Percentiles rank a stretch among this genome's conserved stretches.
These are phyloP conservation scores for Apistogramma diplotaenia DNA, from an alignment of 2,113 vertebrate species.

Conservation along the genomic window DNA sequence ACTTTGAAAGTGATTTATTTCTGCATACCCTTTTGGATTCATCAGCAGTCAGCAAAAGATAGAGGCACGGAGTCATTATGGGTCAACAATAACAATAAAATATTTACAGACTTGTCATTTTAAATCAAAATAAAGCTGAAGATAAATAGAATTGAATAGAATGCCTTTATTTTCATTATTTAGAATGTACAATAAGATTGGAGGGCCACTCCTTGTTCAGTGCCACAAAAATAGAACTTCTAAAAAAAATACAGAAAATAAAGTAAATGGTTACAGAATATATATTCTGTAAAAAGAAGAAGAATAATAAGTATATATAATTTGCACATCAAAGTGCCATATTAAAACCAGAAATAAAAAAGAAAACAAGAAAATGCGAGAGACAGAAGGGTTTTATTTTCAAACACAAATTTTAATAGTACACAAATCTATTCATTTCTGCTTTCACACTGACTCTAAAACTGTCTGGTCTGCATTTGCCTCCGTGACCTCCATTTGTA, in stretches of 20 bases:
- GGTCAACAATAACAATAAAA: neutral
- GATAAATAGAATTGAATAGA: too few species aligned
- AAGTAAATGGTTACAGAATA: too few species aligned
- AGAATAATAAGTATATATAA: too few species aligned
- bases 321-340: accelerated
- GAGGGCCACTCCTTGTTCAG: too few species aligned
- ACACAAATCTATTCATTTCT: neutral
- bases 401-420: neutral
- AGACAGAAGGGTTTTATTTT: neutral
- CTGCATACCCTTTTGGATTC: neutral
- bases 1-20: neutral
- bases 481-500: neutral
- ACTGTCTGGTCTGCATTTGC: neutral
- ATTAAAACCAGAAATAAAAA: neutral
- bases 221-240: too few species aligned
- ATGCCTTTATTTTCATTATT: too few species aligned
- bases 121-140: neutral
- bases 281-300: too few species aligned
- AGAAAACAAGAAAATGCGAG: neutral
- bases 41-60: neutral
- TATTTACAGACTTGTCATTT: accelerated
- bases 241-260: too few species aligned
- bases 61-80: neutral
- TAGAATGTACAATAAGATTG: too few species aligned
- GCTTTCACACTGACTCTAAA: neutral